Evolutionary conservation across 2,888 invertebrate species (phyloP), one percentile per base, ranked within the genome.

Genomic region (Empis stercorea): DNA sequence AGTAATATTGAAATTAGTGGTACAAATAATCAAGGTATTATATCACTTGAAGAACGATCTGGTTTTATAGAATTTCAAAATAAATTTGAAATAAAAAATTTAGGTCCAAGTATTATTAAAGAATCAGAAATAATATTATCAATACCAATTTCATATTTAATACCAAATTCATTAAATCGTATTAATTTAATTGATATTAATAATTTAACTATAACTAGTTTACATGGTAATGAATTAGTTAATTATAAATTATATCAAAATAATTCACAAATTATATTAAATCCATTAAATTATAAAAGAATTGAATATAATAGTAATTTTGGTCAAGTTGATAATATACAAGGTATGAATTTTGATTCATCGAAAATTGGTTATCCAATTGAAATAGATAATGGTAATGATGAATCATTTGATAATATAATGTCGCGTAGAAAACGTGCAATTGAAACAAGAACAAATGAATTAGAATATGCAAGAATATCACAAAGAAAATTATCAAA

Each of bases 1-100:
- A 69, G 67, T n/a, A 62, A 66, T 54, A 60, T 70, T 27, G 68
- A 68, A 56, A 61, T 64, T 3, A 58, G 58, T 10, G 68, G n/a
- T 20, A 15, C 36, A 38, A 11, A 6, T 30, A 10, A 36, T 34
- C 11, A 43, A 23, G 30, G n/a, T 15, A 32, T 30, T 23, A n/a
- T 40, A 9, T 20, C 20, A n/a, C 20, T 40, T 14, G 40, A 40
- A 23, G 27, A 40, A 14, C 27, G 13, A 27, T 23, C 15, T 23
- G 40, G 40, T 40, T 40, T 40, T 23, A 23, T 3, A 9, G n/a
- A 40, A 40, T 40, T 40, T n/a, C 11, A 14, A 2, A 40, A 40
- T 23, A 40, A 20, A 16, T 40, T 20, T 10, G 40, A 40, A n/a
- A 62, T 69, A 45, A 62, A 62, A 49, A 70, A 69, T 48, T 62